Conservation (phyloP, 2,888 invertebrate species). For the Ophraella communa region DNA sequence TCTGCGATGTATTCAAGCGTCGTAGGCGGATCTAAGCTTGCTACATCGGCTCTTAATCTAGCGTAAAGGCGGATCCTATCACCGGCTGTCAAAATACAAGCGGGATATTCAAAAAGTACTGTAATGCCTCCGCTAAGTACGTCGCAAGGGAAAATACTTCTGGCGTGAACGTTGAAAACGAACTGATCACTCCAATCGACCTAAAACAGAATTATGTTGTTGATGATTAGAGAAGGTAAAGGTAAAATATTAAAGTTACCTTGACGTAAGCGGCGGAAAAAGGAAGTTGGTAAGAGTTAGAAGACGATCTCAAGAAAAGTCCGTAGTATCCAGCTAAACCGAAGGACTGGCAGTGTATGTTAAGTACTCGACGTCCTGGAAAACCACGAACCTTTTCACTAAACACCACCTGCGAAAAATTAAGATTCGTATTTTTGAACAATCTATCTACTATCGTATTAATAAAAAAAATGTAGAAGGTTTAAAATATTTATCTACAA, state of each 20-base stretch:
- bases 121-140: constrained; percentile 73
- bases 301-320: constrained; percentile 72
- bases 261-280: constrained; percentile 74
- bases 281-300: constrained; percentile 69
- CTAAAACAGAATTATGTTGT: constrained; percentile 57
- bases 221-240: too few relatives aligned
- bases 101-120: constrained; percentile 84
- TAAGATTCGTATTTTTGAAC: constrained; percentile 27
- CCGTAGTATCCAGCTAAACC: constrained; percentile 85
- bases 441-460: too few relatives aligned
- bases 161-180: constrained; percentile 83
- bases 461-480: too few relatives aligned
- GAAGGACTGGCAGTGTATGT: constrained; percentile 78
- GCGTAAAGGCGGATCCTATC: constrained; percentile 84
- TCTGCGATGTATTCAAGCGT: constrained; percentile 71
- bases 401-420: constrained; percentile 68
- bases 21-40: constrained; percentile 71
- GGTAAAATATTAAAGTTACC: constrained; percentile 60
- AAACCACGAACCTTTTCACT: constrained; percentile 79
- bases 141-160: constrained; percentile 84
- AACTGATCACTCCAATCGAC: constrained; percentile 87
- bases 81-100: constrained; percentile 77
- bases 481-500: too few relatives aligned
- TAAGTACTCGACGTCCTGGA: constrained; percentile 72
- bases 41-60: constrained; percentile 72